A percentile compares a stretch with the other conserved stretches of the same genome.
phyloP scores from a whole-genome alignment of 1,140 invertebrate species.

The Cardiocondyla obscurior region DNA sequence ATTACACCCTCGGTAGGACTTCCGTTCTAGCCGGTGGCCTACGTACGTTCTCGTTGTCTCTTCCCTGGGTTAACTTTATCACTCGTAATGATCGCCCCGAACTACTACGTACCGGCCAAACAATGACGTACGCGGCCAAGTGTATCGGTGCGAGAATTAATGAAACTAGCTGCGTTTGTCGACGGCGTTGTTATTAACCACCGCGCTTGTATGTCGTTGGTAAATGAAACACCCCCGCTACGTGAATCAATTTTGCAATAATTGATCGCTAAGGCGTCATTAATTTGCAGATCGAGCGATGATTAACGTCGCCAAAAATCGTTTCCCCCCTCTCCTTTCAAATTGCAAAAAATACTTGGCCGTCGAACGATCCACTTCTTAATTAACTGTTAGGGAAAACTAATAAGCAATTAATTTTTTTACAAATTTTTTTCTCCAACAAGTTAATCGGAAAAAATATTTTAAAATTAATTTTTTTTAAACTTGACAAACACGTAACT shows the following conservation, averaged over 20 bases:
- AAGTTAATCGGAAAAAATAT: slow-evolving; percentile 16
- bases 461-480: too few species aligned
- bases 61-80: slow-evolving; percentile 55
- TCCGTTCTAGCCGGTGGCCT: neutral
- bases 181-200: slow-evolving; percentile 39
- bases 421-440: neutral
- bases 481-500: neutral
- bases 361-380: neutral
- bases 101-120: slow-evolving; percentile 31
- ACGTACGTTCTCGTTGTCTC: slow-evolving; percentile 28
- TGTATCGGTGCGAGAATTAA: slow-evolving; percentile 2
- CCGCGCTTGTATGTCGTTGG: neutral
- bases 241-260: neutral
- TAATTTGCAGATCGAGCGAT: slow-evolving; percentile 6
- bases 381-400: neutral
- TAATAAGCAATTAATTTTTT: neutral
- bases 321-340: too few species aligned
- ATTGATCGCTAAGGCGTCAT: slow-evolving; percentile 30
- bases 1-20: slow-evolving; percentile 30
- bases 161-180: slow-evolving; percentile 22
- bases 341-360: neutral
- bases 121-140: slow-evolving; percentile 16
- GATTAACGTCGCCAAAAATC: neutral
- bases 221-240: neutral
- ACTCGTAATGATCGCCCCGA: slow-evolving; percentile 51